Evolutionary conservation across 2,888 invertebrate species (phyloP).

Genomic region (Gymnoscelis rufifasciata): DNA sequence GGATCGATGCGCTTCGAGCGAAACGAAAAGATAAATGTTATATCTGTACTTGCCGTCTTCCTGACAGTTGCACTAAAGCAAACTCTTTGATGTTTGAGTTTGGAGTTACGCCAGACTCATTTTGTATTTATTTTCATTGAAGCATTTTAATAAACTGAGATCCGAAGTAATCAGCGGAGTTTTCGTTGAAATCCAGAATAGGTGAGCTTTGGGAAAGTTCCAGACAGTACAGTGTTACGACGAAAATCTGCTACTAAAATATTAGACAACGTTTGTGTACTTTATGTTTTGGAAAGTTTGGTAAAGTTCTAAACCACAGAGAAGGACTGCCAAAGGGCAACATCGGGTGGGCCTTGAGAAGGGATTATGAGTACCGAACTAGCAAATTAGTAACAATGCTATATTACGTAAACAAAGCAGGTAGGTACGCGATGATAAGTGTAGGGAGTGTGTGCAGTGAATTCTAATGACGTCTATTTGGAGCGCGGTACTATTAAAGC

Average conservation of each 20-base stretch:
- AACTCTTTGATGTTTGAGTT: conserved; percentile 14
- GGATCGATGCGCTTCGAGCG: conserved; percentile 10
- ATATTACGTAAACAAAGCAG: conserved; percentile 39
- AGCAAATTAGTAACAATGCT: conserved; percentile 32
- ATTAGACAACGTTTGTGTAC: conserved; percentile 17
- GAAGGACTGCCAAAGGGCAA: conserved; percentile 11
- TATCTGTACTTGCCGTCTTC: conserved; percentile 14
- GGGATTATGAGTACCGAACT: conserved; percentile 24
- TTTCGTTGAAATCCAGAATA: neutral
- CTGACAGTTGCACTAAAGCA: conserved; percentile 8
- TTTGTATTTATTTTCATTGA: neutral
- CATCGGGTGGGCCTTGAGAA: conserved; percentile 6
- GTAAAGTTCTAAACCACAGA: conserved; percentile 28
- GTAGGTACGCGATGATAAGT: conserved; percentile 37
- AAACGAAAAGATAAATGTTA: conserved; percentile 16
- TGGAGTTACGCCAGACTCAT: conserved; percentile 8
- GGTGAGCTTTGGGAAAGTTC: neutral
- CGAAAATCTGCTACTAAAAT: conserved; percentile 14
- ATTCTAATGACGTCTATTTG: conserved; percentile 45
- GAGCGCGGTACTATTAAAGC: conserved; percentile 33
- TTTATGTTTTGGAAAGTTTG: conserved; percentile 25
- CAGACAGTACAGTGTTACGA: neutral
- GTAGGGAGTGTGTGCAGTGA: conserved; percentile 44
- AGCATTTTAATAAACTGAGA: neutral
- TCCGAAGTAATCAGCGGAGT: neutral